A percentile compares a stretch with the other conserved stretches of the same genome.
phyloP scores from a whole-genome alignment of 2,888 invertebrate species.

The Platycheirus albimanus region DNA sequence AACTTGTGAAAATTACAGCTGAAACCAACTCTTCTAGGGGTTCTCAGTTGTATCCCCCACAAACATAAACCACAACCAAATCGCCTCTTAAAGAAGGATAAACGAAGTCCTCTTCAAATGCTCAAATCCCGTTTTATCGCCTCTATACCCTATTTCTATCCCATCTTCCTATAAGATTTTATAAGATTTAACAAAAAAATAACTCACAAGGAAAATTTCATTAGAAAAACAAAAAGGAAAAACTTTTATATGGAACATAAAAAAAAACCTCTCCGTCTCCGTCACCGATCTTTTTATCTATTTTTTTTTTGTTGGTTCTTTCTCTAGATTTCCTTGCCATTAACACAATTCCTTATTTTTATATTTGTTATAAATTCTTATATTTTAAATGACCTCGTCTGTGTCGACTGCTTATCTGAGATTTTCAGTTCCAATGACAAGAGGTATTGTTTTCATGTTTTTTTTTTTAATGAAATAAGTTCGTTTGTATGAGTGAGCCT shows the following conservation, averaged over 20 bases:
- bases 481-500: neutral
- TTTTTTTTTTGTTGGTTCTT: neutral
- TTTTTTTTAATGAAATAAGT: neutral
- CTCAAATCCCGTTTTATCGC: neutral
- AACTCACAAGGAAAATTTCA: conserved; percentile 8
- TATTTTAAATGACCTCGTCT: conserved; percentile 54
- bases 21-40: no score
- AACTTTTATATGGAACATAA: conserved; percentile 20
- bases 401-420: conserved; percentile 55
- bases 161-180: neutral
- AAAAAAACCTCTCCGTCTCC: no score
- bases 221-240: conserved; percentile 16
- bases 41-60: no score
- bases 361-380: conserved; percentile 14
- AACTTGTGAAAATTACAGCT: no score
- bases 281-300: neutral
- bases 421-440: conserved; percentile 57
- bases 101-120: neutral
- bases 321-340: conserved; percentile 1
- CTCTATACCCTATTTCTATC: neutral
- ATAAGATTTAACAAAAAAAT: conserved; percentile 6
- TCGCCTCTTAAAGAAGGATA: neutral
- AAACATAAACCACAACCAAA: no score
- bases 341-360: conserved; percentile 18
- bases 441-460: conserved; percentile 26